Percentiles rank a stretch among this genome's conserved stretches.
These are phyloP conservation scores for Tyria jacobaeae DNA, from an alignment of 2,888 invertebrate species.

Conservation along the genomic window DNA sequence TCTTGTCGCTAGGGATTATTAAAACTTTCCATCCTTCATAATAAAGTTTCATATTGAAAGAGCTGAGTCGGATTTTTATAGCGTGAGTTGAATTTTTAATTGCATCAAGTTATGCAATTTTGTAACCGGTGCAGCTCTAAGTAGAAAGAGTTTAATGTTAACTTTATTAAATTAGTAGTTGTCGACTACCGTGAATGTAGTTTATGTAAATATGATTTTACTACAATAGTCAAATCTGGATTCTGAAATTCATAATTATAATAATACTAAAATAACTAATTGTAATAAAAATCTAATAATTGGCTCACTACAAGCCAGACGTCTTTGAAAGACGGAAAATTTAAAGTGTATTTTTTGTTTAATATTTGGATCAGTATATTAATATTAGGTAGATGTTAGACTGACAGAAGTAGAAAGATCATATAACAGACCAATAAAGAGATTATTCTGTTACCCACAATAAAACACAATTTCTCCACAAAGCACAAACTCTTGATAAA, in stretches of 20 bases:
- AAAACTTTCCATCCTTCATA: constrained; percentile 72
- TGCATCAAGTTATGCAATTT: constrained; percentile 61
- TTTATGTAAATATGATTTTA: constrained; percentile 1
- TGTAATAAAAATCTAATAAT: no score
- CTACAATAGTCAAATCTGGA: background rate
- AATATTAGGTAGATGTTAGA: no score
- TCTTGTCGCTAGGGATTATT: constrained; percentile 69
- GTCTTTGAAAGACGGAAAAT: no score
- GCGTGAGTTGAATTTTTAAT: constrained; percentile 57
- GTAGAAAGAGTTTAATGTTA: constrained; percentile 36
- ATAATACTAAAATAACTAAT: no score
- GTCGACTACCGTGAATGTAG: background rate
- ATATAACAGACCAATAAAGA: no score
- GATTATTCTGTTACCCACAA: no score
- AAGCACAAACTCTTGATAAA: no score
- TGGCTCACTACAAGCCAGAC: no score
- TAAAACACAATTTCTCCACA: no score
- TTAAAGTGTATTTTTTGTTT: no score
- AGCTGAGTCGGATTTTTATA: constrained; percentile 57
- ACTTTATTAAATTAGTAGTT: constrained; percentile 17
- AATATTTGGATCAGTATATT: no score
- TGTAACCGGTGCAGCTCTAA: constrained; percentile 42
- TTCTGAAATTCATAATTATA: background rate
- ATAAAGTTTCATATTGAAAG: constrained; percentile 64
- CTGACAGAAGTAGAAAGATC: no score